Evolutionary conservation across 1,140 invertebrate genomes (phyloP).

Genomic region (Neodiprion pinetum): DNA sequence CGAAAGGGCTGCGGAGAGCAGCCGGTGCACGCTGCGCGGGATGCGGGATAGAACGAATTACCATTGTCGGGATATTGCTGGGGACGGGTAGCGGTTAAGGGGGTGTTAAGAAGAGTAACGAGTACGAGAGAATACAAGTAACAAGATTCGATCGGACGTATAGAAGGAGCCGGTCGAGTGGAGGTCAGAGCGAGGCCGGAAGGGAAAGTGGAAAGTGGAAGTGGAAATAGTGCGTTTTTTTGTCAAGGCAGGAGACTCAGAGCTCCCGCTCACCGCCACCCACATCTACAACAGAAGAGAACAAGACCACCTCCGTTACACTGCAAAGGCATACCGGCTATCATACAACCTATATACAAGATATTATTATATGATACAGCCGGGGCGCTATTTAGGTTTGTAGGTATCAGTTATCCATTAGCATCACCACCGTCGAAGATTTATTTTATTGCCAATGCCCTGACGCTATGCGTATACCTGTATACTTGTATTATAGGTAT

Average conservation of each 20-base stretch:
- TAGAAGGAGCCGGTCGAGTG: not conserved
- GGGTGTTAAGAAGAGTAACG: not conserved
- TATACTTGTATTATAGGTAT: too few relatives aligned
- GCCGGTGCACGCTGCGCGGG: too few relatives aligned
- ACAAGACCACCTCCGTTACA: constrained; percentile 64
- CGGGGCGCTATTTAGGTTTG: not conserved
- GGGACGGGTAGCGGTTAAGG: not conserved
- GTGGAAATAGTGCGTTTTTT: constrained; percentile 25
- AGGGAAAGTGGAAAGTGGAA: not conserved
- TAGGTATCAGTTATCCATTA: constrained; percentile 48
- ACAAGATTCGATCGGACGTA: not conserved
- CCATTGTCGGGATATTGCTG: not conserved
- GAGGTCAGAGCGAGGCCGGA: not conserved
- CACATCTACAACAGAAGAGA: constrained; percentile 66
- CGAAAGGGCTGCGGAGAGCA: too few relatives aligned
- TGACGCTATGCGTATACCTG: not conserved
- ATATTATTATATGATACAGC: not conserved
- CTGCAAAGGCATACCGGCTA: constrained; percentile 46
- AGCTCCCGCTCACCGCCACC: constrained; percentile 65
- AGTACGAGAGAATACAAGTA: not conserved
- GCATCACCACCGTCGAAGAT: constrained; percentile 55
- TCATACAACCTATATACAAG: not conserved
- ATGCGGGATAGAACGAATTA: not conserved
- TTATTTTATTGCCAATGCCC: constrained; percentile 44
- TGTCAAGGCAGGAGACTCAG: constrained; percentile 34